phyloP scores from a whole-genome alignment of 2,113 vertebrate genomes.

The Etia nguti region DNA sequence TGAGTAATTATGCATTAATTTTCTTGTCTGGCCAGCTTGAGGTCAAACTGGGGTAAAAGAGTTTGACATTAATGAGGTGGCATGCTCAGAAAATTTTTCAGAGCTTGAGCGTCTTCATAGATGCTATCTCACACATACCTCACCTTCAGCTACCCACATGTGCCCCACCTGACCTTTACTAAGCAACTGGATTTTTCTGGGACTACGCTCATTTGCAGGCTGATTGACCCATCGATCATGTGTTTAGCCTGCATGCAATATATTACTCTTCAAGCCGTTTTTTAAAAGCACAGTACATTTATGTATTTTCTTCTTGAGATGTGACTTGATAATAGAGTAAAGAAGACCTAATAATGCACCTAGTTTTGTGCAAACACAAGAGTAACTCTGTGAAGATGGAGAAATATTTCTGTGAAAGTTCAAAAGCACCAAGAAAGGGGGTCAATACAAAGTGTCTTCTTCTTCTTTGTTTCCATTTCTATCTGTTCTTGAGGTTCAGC shows the following conservation, averaged over 20 bases:
- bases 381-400: neutral
- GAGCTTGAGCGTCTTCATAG: neutral
- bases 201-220: slow-evolving; percentile 7
- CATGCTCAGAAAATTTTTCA: neutral
- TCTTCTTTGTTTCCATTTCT: slow-evolving; percentile 12
- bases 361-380: neutral
- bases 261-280: neutral
- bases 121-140: neutral
- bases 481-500: neutral
- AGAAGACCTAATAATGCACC: neutral
- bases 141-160: neutral
- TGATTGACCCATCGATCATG: slow-evolving; percentile 21
- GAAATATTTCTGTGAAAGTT: neutral
- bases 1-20: neutral
- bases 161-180: slow-evolving; percentile 36
- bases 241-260: slow-evolving; percentile 15
- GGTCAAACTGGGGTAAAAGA: neutral
- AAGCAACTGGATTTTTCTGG: neutral
- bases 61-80: neutral
- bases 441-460: neutral
- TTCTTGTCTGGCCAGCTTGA: neutral
- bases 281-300: neutral
- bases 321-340: neutral
- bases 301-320: neutral
- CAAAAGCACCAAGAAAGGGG: neutral